Percentiles rank a stretch among this genome's conserved stretches.
These are phyloP conservation scores for Procambarus clarkii DNA, from an alignment of 1,140 invertebrate species.

Conservation along the genomic window DNA sequence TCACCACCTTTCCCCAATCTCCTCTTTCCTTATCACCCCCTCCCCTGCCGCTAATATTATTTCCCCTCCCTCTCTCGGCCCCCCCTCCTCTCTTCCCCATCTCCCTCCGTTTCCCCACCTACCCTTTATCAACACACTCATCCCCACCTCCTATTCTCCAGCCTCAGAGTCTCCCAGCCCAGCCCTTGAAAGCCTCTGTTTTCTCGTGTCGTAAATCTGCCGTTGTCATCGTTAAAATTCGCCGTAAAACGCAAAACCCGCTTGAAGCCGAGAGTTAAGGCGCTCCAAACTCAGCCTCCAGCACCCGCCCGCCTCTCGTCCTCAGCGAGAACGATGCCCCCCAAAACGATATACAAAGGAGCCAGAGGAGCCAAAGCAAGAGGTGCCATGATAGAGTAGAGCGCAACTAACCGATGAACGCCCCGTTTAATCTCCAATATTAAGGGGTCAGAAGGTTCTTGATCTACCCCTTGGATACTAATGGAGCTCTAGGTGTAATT, in stretches of 20 bases:
- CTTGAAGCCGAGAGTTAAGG: constrained; percentile 35
- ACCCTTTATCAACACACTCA: background rate
- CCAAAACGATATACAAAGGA: no score
- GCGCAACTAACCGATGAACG: no score
- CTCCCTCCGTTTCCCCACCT: background rate
- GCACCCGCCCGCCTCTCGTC: background rate
- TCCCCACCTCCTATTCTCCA: background rate
- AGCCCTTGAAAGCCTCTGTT: constrained; percentile 41
- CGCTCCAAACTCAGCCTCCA: constrained; percentile 19
- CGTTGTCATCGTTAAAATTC: constrained; percentile 59
- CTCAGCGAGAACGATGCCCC: no score
- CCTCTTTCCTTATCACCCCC: no score
- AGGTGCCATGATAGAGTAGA: no score
- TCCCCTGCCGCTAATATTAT: background rate
- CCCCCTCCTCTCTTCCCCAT: no score
- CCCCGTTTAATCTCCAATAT: no score
- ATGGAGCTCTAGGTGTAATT: no score
- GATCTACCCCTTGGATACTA: no score
- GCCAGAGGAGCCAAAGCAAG: no score
- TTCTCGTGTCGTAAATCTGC: constrained; percentile 51
- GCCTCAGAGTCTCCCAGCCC: background rate
- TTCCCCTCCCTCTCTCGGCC: background rate
- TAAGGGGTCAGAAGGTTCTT: no score
- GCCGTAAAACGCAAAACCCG: constrained; percentile 54
- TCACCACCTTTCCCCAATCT: no score